A percentile compares a stretch with the other conserved stretches of the same genome.
Evolutionary conservation across 2,888 invertebrate genomes (phyloP).

Genomic region (Chymomyza fuscimana): DNA sequence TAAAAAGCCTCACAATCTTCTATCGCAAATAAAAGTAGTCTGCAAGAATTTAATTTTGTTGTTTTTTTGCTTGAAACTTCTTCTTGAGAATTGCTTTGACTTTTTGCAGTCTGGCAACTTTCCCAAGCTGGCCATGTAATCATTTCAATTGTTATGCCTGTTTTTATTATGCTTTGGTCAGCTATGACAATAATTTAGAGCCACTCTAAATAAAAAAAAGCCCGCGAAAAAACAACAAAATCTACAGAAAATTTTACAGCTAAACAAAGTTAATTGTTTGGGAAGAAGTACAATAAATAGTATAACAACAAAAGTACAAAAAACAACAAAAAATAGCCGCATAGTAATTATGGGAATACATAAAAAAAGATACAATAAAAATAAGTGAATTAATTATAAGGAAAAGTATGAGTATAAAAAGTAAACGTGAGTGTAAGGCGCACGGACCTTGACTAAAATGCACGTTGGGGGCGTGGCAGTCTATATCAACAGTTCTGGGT

Average conservation of each 20-base stretch:
- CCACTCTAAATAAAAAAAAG: not conserved
- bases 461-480: no score
- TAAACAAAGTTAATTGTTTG: constrained; percentile 61
- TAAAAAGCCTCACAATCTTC: no score
- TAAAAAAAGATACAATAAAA: constrained; percentile 45
- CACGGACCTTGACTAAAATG: no score
- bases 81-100: not conserved
- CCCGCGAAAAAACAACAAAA: constrained; percentile 17
- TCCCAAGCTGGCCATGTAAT: not conserved
- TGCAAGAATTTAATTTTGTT: not conserved
- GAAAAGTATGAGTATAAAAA: constrained; percentile 25
- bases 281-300: constrained; percentile 20
- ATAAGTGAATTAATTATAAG: constrained; percentile 61
- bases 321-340: constrained; percentile 49
- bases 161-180: not conserved
- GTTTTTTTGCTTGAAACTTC: no score
- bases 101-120: not conserved
- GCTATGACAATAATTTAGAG: not conserved
- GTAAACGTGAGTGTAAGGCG: not conserved
- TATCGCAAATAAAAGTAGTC: not conserved
- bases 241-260: constrained; percentile 33
- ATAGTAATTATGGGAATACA: constrained; percentile 69
- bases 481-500: no score
- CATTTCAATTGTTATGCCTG: not conserved
- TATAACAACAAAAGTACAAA: constrained; percentile 10